Base-by-base conservation (phyloP, 92 coral and sea anemone genomes). In the Epizoanthus illoricatus region DNA sequence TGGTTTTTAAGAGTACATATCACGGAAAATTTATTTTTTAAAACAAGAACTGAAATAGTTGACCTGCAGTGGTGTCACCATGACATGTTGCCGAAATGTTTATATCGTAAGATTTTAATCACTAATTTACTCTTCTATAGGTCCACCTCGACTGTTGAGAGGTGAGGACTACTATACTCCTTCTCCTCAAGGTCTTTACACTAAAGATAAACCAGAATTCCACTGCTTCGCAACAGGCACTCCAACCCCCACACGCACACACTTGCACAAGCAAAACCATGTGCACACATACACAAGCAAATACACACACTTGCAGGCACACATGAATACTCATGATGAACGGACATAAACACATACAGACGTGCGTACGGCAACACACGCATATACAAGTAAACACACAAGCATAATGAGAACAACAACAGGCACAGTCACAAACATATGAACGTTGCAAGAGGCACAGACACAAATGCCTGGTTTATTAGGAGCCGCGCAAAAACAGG, bases 141-240 rank as follows among this genome's bases (percentile, higher is more conserved):
- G 82, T 45, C 82, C 60, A 5, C 82, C 82, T 11, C 71, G 54
- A 5, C 3, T 78, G 52, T 21, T 78, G 58, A 78, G 21, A 78
- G 82, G 60, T 4, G 45, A 63, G 60, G 82, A 23, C n/a, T 78
- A 42, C 8, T 63, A 39, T 42, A 78, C 82, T 12, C 62, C 62
- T 43, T 45, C 59, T 6, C 33, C 15, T 5, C 66, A 55, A 13
- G 71, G 33, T 12, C 54, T 78, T 5, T 24, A 12, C 5, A 78
- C 82, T 20, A 61, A 63, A 11, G 62, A 78, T 11, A 24, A 78
- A 42, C 43, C 43, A 3, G 60, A 39, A 15, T 45, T 78, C 19
- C 82, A 42, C 57, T 78, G 82, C 71, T 78, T 78, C 36, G 82
- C 82, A 16, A 21, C 17, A 0, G 82, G 82, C 2, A 62, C 28